These are phyloP conservation scores for Bovichtus variegatus DNA, from an alignment of 2,797 vertebrate species.

Conservation along the genomic window DNA sequence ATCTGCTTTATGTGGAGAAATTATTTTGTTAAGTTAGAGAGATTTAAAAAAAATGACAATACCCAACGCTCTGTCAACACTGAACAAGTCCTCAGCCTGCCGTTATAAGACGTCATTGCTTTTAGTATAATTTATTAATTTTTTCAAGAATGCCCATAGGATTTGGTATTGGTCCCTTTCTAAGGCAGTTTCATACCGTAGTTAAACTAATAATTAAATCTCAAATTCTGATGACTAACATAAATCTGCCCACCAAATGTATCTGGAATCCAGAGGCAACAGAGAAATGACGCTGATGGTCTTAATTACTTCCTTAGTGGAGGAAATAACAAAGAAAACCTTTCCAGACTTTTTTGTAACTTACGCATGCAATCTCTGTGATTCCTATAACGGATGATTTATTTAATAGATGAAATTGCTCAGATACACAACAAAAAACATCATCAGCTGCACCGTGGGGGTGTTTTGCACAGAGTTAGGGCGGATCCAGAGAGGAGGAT, in stretches of 20 bases:
- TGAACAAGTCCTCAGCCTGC: slow-evolving; percentile 4
- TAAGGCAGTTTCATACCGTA: slow-evolving; percentile 6
- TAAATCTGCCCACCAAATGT: slow-evolving; percentile 36
- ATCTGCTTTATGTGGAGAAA: not conserved
- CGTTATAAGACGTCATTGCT: slow-evolving; percentile 5
- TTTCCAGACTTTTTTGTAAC: slow-evolving; percentile 21
- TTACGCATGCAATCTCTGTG: slow-evolving; percentile 27
- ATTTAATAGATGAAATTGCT: slow-evolving; percentile 34
- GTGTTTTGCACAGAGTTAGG: slow-evolving; percentile 34
- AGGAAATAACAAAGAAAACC: slow-evolving; percentile 32
- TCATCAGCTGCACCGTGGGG: slow-evolving; percentile 13
- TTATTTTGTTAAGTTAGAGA: not conserved
- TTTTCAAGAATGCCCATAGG: not conserved
- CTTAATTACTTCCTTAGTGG: slow-evolving; percentile 22
- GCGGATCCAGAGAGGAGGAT: slow-evolving; percentile 47
- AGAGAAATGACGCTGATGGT: slow-evolving; percentile 46
- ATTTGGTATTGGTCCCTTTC: not conserved
- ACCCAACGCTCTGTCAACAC: not conserved
- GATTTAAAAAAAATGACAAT: not conserved
- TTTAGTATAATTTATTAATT: slow-evolving; percentile 4
- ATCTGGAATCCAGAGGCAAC: slow-evolving; percentile 4
- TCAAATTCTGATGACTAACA: slow-evolving; percentile 30
- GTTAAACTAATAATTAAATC: not conserved
- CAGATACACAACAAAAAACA: slow-evolving; percentile 26
- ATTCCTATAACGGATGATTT: slow-evolving; percentile 40